phyloP scores from a whole-genome alignment of 2,888 invertebrate genomes.

The Polymixis flavicincta region DNA sequence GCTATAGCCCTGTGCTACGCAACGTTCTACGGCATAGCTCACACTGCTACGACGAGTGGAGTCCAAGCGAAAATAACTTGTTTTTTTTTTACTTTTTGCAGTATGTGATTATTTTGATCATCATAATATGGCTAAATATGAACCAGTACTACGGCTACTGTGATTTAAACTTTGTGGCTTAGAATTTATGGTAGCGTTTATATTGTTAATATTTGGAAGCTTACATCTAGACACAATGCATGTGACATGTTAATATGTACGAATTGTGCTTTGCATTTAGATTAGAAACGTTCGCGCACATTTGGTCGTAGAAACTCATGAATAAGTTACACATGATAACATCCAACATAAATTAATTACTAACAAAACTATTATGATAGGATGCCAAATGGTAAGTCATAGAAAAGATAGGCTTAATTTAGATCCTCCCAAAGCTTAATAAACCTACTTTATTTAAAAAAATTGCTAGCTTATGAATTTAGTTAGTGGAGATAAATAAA shows the following conservation, averaged over 20 bases:
- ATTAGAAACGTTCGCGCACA: conserved; percentile 9
- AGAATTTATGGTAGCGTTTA: background rate
- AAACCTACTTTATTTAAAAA: no score
- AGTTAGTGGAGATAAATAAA: no score
- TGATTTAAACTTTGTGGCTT: background rate
- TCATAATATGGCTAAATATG: background rate
- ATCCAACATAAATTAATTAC: background rate
- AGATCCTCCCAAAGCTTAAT: background rate
- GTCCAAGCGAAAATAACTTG: no score
- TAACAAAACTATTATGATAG: background rate
- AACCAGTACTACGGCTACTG: background rate
- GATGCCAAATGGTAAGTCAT: background rate
- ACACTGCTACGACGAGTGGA: conserved; percentile 4
- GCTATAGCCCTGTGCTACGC: conserved; percentile 11
- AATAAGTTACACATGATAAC: background rate
- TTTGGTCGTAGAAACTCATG: background rate
- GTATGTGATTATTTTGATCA: background rate
- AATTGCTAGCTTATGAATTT: no score
- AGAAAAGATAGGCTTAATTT: background rate
- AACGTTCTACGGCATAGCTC: conserved; percentile 34
- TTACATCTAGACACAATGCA: background rate
- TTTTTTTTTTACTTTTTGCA: background rate
- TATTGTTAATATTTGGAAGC: background rate
- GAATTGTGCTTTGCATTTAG: conserved; percentile 29
- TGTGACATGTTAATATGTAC: background rate